phyloP scores from a whole-genome alignment of 2,888 invertebrate genomes.

The Pristionchus exspectatus region DNA sequence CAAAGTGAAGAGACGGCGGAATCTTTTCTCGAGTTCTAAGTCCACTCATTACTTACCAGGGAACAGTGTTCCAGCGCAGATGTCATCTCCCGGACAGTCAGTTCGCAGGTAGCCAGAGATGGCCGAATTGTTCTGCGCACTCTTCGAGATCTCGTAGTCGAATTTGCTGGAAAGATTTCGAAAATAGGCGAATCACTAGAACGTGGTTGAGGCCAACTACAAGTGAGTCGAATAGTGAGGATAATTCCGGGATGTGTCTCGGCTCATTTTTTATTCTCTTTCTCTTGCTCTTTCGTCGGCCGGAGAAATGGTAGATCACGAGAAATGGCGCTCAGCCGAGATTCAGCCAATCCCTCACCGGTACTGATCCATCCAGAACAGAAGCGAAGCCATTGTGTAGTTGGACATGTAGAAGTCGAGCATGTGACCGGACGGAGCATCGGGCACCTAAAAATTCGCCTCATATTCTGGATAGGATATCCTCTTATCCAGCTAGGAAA shows the following conservation, averaged over 20 bases:
- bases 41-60: conserved; percentile 64
- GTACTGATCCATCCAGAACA: conserved; percentile 79
- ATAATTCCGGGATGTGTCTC: too few species aligned
- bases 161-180: conserved; percentile 68
- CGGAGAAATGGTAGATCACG: too few species aligned
- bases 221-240: too few species aligned
- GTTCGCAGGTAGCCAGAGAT: conserved; percentile 77
- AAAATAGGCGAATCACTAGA: conserved; percentile 18
- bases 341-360: too few species aligned
- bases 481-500: too few species aligned
- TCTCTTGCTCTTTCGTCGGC: too few species aligned
- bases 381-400: conserved; percentile 75
- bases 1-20: too few species aligned
- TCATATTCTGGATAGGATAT: too few species aligned
- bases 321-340: too few species aligned
- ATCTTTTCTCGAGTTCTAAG: too few species aligned
- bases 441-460: conserved; percentile 39
- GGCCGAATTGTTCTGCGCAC: conserved; percentile 74
- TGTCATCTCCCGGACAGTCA: conserved; percentile 75
- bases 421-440: conserved; percentile 71
- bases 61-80: conserved; percentile 78
- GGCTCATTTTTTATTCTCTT: too few species aligned
- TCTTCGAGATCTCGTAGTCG: conserved; percentile 77
- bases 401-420: conserved; percentile 76
- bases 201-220: too few species aligned